Evolutionary conservation across 2,113 vertebrate species (phyloP).

Genomic region (Glaucidium brasilianum): DNA sequence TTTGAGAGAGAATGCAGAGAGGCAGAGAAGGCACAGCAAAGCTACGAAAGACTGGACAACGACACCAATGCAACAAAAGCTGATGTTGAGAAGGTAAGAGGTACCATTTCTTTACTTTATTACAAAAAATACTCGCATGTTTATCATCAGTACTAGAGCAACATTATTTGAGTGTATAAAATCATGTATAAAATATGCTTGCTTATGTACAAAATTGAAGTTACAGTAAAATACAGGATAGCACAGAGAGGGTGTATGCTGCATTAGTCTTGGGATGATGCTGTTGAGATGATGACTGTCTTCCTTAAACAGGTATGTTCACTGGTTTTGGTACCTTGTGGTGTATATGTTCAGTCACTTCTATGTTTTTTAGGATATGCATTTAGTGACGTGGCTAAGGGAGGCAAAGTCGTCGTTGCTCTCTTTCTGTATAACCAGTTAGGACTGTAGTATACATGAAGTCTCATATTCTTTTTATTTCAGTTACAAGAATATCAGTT

Average conservation of each 20-base stretch:
- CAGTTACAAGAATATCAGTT: not conserved
- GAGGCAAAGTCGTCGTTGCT: not conserved
- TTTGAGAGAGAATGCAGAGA: constrained; percentile 97
- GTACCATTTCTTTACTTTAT: not conserved
- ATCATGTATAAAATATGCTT: not conserved
- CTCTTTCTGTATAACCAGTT: not conserved
- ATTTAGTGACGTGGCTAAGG: not conserved
- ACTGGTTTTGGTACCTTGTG: not conserved
- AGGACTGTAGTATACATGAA: not conserved
- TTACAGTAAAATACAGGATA: not conserved
- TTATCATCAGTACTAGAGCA: not conserved
- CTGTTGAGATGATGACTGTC: not conserved
- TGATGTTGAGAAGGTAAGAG: constrained; percentile 95
- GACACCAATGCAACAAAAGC: constrained; percentile 97
- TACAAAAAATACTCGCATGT: not conserved
- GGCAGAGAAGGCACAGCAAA: constrained; percentile 92
- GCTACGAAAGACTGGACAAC: constrained; percentile 91
- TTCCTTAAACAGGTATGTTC: not conserved
- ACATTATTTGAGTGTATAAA: not conserved
- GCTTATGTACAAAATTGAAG: not conserved
- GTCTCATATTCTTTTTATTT: not conserved
- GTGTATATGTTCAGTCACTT: not conserved
- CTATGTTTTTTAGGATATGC: not conserved
- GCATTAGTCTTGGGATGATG: not conserved
- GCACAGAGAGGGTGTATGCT: not conserved